These are phyloP conservation scores for Noctilio leporinus DNA, from an alignment of 2,113 vertebrate genomes.

Conservation along the genomic window DNA sequence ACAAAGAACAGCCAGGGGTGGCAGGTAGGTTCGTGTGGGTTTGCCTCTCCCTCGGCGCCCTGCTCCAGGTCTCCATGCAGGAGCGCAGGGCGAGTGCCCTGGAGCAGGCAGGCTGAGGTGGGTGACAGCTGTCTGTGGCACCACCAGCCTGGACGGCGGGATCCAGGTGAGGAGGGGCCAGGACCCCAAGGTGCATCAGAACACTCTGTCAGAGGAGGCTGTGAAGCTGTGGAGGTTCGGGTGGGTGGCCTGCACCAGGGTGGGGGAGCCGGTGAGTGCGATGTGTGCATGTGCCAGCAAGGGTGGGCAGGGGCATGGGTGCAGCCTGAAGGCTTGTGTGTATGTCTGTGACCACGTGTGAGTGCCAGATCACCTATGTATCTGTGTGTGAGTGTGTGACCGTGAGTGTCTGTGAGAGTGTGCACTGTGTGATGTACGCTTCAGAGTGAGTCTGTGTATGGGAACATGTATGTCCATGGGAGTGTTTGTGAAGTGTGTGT, in stretches of 20 bases:
- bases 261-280: background rate
- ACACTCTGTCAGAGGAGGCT: conserved; percentile 83
- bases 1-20: rapidly evolving
- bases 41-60: conserved; percentile 74
- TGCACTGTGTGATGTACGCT: background rate
- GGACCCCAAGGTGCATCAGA: conserved; percentile 84
- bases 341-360: background rate
- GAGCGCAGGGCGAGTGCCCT: conserved; percentile 82
- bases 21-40: rapidly evolving
- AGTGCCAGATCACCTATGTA: background rate
- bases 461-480: background rate
- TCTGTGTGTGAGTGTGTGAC: background rate
- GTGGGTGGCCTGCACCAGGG: conserved; percentile 47
- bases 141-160: conserved; percentile 84
- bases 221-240: conserved; percentile 86
- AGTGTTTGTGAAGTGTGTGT: too few species aligned
- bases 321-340: background rate
- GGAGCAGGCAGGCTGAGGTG: conserved; percentile 84
- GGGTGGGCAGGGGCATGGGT: background rate
- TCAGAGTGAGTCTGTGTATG: background rate
- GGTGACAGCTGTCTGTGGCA: conserved; percentile 79
- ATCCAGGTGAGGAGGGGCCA: conserved; percentile 84
- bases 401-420: background rate
- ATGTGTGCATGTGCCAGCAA: background rate
- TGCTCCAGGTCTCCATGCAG: conserved; percentile 80